These are phyloP conservation scores for Cerastis leucographa DNA, from an alignment of 2,888 invertebrate species.

Conservation along the genomic window DNA sequence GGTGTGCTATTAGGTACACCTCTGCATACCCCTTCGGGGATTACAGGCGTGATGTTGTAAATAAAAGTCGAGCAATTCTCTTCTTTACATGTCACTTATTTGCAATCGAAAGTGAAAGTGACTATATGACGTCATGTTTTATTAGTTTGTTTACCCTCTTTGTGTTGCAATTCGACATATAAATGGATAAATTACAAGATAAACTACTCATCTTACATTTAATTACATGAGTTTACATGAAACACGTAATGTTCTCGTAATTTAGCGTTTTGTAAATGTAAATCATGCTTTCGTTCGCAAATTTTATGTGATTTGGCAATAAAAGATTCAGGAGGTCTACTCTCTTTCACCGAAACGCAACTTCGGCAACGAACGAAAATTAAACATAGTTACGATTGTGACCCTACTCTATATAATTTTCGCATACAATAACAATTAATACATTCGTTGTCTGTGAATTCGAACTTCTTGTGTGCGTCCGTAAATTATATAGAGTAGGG, in stretches of 20 bases:
- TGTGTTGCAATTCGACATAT: constrained; percentile 35
- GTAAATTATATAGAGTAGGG: too few relatives aligned
- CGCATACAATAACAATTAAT: too few relatives aligned
- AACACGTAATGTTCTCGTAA: constrained; percentile 20
- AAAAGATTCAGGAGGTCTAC: too few relatives aligned
- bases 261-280: neutral
- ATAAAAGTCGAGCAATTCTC: neutral
- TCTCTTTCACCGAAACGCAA: too few relatives aligned
- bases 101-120: constrained; percentile 44
- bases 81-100: constrained; percentile 9
- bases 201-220: constrained; percentile 39
- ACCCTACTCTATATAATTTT: too few relatives aligned
- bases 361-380: too few relatives aligned
- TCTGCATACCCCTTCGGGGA: too few relatives aligned
- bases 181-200: constrained; percentile 40
- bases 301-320: neutral
- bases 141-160: constrained; percentile 18
- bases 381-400: too few relatives aligned
- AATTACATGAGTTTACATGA: constrained; percentile 42
- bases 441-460: too few relatives aligned
- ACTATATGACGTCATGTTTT: constrained; percentile 27
- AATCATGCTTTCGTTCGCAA: neutral
- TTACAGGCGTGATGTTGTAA: neutral
- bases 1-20: too few relatives aligned
- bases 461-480: too few relatives aligned